Conservation (phyloP, 2,113 vertebrate genomes). For the Salminus brasiliensis region DNA sequence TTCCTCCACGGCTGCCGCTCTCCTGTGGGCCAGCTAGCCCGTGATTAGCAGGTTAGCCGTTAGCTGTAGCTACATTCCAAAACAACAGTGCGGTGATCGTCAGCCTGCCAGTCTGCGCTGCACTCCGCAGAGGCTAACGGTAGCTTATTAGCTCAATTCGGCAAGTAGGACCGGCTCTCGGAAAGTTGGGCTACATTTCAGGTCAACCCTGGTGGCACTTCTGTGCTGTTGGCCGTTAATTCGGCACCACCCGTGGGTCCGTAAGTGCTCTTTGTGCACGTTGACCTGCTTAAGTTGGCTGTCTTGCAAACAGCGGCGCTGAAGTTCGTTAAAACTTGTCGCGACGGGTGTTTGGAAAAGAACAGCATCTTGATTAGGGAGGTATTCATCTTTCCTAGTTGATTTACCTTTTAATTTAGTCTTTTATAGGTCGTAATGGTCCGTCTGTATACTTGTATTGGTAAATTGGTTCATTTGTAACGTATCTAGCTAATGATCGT, state of each 20-base stretch:
- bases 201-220: background rate
- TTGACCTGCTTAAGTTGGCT: background rate
- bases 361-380: background rate
- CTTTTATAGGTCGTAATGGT: no score
- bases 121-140: background rate
- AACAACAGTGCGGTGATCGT: conserved; percentile 30
- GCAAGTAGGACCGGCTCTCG: no score
- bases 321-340: background rate
- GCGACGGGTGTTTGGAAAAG: background rate
- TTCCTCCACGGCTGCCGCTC: background rate
- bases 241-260: background rate
- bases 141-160: no score
- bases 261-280: background rate
- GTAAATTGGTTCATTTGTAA: no score
- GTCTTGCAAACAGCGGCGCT: background rate
- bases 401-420: no score
- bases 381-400: no score
- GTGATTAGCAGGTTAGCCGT: conserved; percentile 23
- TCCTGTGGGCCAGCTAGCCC: background rate
- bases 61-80: conserved; percentile 43
- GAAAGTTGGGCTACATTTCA: background rate
- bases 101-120: background rate
- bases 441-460: no score
- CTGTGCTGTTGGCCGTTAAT: background rate
- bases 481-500: no score